phyloP scores from a whole-genome alignment of 2,888 invertebrate genomes.

The Drosophila gaucha region DNA sequence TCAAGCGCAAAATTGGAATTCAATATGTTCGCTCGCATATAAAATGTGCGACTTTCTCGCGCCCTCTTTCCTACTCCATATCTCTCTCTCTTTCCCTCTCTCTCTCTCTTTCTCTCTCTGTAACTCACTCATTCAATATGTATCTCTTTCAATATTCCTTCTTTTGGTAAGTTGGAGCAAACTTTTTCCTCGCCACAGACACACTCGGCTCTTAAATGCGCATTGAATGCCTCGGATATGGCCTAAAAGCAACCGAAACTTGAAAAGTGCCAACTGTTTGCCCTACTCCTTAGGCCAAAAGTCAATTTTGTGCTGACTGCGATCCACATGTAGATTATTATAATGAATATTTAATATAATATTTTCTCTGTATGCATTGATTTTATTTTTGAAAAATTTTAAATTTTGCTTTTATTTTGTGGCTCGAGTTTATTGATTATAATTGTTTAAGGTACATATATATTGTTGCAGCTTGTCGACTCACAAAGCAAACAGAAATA shows the following conservation, averaged over 20 bases:
- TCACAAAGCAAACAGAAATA: constrained; percentile 6
- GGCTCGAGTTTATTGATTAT: not conserved
- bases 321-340: constrained; percentile 62
- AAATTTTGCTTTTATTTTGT: constrained; percentile 1
- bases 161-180: constrained; percentile 24
- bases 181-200: constrained; percentile 45
- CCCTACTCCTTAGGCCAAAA: constrained; percentile 13
- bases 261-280: constrained; percentile 36
- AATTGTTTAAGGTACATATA: constrained; percentile 19
- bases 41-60: constrained; percentile 53
- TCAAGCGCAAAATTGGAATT: constrained; percentile 77
- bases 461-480: constrained; percentile 9
- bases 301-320: constrained; percentile 47
- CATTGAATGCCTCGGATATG: constrained; percentile 44
- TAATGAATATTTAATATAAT: constrained; percentile 75
- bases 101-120: no score
- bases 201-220: constrained; percentile 40
- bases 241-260: constrained; percentile 24
- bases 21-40: constrained; percentile 74
- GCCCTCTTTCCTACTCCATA: not conserved
- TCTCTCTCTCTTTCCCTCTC: not conserved
- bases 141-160: constrained; percentile 27
- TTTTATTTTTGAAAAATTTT: constrained; percentile 21
- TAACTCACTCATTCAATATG: not conserved
- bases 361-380: constrained; percentile 18